phyloP scores from a whole-genome alignment of 2,888 invertebrate genomes.

The Linnaemya tessellans region DNA sequence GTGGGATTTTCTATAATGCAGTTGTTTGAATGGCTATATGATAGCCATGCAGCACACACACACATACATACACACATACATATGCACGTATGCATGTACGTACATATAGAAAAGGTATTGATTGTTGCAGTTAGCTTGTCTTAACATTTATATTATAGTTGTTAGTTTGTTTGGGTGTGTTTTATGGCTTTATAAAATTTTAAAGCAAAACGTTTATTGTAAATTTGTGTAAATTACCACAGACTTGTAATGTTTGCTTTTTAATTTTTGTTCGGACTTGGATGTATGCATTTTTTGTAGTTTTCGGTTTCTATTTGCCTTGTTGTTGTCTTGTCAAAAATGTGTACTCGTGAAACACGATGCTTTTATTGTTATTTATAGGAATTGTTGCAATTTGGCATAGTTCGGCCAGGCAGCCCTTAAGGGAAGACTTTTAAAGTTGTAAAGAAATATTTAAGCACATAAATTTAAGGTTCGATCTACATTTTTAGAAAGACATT shows the following conservation, averaged over 20 bases:
- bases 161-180: conserved; percentile 3
- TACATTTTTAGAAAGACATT: neutral
- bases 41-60: neutral
- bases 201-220: conserved; percentile 62
- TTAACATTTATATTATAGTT: conserved; percentile 54
- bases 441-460: too few relatives aligned
- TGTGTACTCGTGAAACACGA: conserved; percentile 24
- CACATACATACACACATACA: conserved; percentile 1
- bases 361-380: conserved; percentile 53
- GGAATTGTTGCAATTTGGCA: conserved; percentile 54
- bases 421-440: conserved; percentile 8
- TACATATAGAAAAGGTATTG: conserved; percentile 41
- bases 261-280: neutral
- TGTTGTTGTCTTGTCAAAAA: conserved; percentile 20
- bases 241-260: conserved; percentile 30
- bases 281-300: neutral
- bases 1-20: conserved; percentile 70
- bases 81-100: neutral
- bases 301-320: conserved; percentile 23
- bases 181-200: conserved; percentile 41
- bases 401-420: conserved; percentile 14
- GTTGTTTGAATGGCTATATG: conserved; percentile 52
- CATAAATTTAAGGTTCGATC: neutral
- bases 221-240: conserved; percentile 70
- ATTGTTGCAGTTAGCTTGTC: conserved; percentile 65